Evolutionary conservation across 1,140 invertebrate species (phyloP), one percentile per base, ranked within the genome.

Genomic region (Zaprionus taronus): DNA sequence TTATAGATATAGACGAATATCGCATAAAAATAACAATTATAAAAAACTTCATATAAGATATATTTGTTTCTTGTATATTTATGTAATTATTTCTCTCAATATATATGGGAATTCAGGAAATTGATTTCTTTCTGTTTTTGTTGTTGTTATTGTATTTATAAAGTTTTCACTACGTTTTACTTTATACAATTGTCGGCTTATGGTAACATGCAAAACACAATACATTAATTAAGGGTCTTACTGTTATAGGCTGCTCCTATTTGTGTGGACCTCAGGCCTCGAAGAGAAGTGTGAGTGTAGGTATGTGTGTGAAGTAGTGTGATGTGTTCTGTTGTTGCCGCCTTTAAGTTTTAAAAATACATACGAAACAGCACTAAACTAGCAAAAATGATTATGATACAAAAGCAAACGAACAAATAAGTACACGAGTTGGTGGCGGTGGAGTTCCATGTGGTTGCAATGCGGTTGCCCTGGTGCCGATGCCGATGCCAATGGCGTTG

Each of bases 401-500:
- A 91, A 91, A 91, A 91, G 87, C 89, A 91, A 87, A 84, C 80
- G 56, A 91, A 91, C 83, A 91, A 86, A 91, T 91, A 91, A 91
- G 90, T 91, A 91, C 90, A 91, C 85, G 91, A 91, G 72, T 89
- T 69, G 73, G 66, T 90, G 81, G 86, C 81, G 85, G 76, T 91
- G 86, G 72, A 75, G 63, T 70, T 80, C 79, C 76, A 81, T 66
- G 72, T 73, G 58, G 44, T 79, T 68, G 70, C 63, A 73, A 73
- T 78, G 61, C 79, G 69, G 44, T 75, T 69, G 53, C 84, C 51
- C 44, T 73, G 66, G 9, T 26, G 61, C 61, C 49, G 74, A 38
- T 26, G 61, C 51, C 49, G 74, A 38, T 57, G 69, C 34, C 68
- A 49, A 20, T 53, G 72, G 22, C 41, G 44, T 47, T 28, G 72